Conservation (phyloP, 2,797 vertebrate species). For the Rhadinocentrus ornatus region DNA sequence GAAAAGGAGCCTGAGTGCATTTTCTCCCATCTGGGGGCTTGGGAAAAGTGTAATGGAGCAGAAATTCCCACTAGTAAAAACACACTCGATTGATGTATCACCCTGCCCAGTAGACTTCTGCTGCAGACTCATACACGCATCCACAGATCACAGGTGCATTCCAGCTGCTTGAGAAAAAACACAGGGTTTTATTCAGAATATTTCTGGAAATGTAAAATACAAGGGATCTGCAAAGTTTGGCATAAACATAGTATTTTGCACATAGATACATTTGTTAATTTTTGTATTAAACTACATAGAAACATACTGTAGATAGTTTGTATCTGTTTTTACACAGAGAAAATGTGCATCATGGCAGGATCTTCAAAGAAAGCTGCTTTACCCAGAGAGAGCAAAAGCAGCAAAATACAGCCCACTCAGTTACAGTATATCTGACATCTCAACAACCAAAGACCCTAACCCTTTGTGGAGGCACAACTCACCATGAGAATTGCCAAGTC, state of each 20-base stretch:
- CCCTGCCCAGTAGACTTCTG: constrained; percentile 35
- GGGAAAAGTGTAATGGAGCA: constrained; percentile 55
- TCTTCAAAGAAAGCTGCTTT: neutral
- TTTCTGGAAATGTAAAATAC: constrained; percentile 33
- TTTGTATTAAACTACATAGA: constrained; percentile 13
- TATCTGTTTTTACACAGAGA: neutral
- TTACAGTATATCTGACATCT: constrained; percentile 46
- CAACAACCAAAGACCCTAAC: constrained; percentile 40
- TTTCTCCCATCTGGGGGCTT: constrained; percentile 27
- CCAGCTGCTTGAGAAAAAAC: constrained; percentile 35
- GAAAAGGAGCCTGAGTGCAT: constrained; percentile 12
- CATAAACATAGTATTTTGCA: neutral
- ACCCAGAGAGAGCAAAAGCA: constrained; percentile 13
- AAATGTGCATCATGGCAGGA: neutral
- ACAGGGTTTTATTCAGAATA: neutral
- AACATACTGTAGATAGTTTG: no score
- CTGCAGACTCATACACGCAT: constrained; percentile 26
- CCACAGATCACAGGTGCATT: constrained; percentile 26
- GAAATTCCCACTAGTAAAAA: constrained; percentile 37
- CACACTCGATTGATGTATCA: constrained; percentile 35
- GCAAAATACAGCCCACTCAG: constrained; percentile 22
- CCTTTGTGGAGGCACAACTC: constrained; percentile 34
- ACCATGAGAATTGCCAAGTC: neutral
- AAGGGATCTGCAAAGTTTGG: constrained; percentile 8
- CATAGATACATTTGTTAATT: neutral